Evolutionary conservation across 2,888 invertebrate species (phyloP).

Genomic region (Cyclophora punctaria): DNA sequence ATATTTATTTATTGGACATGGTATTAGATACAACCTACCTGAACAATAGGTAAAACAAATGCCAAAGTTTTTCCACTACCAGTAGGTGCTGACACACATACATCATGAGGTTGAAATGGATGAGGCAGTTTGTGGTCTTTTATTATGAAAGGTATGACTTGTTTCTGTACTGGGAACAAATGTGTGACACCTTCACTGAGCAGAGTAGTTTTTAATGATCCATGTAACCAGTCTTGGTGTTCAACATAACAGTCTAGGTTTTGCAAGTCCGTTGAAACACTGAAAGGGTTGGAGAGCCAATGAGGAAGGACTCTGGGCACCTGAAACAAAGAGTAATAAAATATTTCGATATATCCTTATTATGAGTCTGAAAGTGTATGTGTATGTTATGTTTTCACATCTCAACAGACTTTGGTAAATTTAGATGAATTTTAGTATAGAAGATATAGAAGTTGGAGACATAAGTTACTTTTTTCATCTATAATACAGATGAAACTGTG

Average conservation of each 20-base stretch:
- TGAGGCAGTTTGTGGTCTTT: slow-evolving; percentile 75
- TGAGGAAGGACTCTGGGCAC: slow-evolving; percentile 87
- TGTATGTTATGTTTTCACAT: too few relatives aligned
- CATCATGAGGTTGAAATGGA: slow-evolving; percentile 85
- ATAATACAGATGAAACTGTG: too few relatives aligned
- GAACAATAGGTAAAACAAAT: slow-evolving; percentile 93
- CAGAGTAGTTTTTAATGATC: slow-evolving; percentile 76
- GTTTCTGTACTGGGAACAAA: slow-evolving; percentile 90
- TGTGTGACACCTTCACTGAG: slow-evolving; percentile 81
- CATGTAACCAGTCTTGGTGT: slow-evolving; percentile 77
- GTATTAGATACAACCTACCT: slow-evolving; percentile 57
- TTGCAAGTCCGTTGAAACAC: slow-evolving; percentile 83
- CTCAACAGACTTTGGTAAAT: too few relatives aligned
- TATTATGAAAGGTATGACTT: slow-evolving; percentile 85
- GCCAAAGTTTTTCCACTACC: slow-evolving; percentile 98
- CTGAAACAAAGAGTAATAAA: slow-evolving; percentile 44
- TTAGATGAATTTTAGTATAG: too few relatives aligned
- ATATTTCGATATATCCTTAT: neutral
- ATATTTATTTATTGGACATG: too few relatives aligned
- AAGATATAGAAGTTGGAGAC: too few relatives aligned
- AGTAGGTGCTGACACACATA: slow-evolving; percentile 97
- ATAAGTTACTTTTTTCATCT: too few relatives aligned
- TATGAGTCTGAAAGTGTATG: too few relatives aligned
- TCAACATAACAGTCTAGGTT: slow-evolving; percentile 69
- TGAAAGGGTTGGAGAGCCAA: slow-evolving; percentile 89